A percentile compares a stretch with the other conserved stretches of the same genome.
phyloP scores from a whole-genome alignment of 1,140 invertebrate species.

The Halotydeus destructor region DNA sequence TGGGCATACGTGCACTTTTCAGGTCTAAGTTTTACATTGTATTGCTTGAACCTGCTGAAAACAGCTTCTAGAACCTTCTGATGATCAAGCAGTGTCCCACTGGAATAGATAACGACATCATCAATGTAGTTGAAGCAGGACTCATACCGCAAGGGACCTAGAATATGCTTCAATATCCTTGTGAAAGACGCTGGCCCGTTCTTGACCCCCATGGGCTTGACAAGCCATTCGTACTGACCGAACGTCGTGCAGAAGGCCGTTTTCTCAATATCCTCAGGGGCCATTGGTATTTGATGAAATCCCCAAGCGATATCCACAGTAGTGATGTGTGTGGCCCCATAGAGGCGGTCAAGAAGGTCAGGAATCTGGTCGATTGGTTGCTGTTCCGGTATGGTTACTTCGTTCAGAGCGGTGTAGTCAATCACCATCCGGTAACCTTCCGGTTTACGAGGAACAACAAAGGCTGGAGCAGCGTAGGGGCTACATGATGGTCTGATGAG shows the following conservation, averaged over 20 bases:
- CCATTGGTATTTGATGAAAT: constrained; percentile 16
- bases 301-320: constrained; percentile 11
- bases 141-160: constrained; percentile 1
- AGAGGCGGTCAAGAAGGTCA: background rate
- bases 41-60: background rate
- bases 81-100: too few species aligned
- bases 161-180: constrained; percentile 16
- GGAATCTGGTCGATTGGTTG: background rate
- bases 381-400: background rate
- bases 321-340: background rate
- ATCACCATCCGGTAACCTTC: background rate
- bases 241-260: constrained; percentile 4
- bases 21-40: background rate
- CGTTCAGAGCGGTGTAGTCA: background rate
- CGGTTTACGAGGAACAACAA: background rate
- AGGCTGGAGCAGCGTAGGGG: background rate
- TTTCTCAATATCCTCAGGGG: constrained; percentile 19
- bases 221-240: constrained; percentile 11
- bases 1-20: constrained; percentile 6
- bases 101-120: constrained; percentile 3
- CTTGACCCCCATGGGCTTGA: constrained; percentile 24
- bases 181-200: constrained; percentile 19
- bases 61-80: background rate
- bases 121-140: constrained; percentile 3
- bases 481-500: background rate